phyloP scores from a whole-genome alignment of 2,797 vertebrate genomes.

The Dipus sagitta region DNA sequence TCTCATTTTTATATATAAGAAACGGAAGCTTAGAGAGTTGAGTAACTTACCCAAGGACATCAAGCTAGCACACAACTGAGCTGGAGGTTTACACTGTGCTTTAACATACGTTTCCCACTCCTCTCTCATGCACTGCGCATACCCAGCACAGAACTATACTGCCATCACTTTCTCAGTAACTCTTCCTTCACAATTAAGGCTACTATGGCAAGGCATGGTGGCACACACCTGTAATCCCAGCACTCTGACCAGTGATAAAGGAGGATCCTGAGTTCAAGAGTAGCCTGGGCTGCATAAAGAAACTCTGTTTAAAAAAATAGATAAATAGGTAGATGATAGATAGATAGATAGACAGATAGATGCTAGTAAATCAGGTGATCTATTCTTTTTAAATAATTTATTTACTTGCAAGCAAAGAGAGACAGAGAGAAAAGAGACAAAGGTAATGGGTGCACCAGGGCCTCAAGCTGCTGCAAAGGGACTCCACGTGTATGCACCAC shows the following conservation, averaged over 20 bases:
- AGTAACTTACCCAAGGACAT: neutral
- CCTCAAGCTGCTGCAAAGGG: too few species aligned
- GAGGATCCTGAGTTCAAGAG: too few species aligned
- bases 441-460: too few species aligned
- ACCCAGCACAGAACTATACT: neutral
- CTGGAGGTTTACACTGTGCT: neutral
- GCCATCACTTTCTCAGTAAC: neutral
- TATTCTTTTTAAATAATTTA: neutral
- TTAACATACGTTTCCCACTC: neutral
- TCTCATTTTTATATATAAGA: neutral
- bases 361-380: constrained; percentile 33
- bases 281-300: neutral
- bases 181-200: constrained; percentile 49
- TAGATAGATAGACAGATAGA: neutral
- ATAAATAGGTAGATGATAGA: neutral
- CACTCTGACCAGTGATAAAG: too few species aligned
- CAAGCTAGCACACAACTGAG: neutral
- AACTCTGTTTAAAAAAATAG: neutral
- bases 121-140: neutral
- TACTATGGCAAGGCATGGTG: neutral
- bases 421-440: too few species aligned
- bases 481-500: too few species aligned
- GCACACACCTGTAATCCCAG: neutral
- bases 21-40: neutral
- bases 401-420: too few species aligned